Conservation (phyloP, 1,140 invertebrate genomes). For the Cephus cinctus region DNA sequence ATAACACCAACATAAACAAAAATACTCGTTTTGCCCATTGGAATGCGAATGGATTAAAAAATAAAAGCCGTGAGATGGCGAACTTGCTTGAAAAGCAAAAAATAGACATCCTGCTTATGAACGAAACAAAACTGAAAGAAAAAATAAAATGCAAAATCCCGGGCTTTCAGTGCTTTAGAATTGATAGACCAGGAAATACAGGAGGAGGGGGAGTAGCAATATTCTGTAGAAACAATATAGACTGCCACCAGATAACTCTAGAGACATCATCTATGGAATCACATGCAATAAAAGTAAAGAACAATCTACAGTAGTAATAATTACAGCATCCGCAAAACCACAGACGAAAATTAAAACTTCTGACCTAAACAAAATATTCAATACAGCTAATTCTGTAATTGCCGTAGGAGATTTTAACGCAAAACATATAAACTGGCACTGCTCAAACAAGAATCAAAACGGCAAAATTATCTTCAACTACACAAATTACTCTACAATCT, state of each 20-base stretch:
- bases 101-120: constrained; percentile 5
- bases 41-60: neutral
- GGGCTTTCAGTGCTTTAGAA: neutral
- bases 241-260: neutral
- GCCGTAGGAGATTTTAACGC: constrained; percentile 11
- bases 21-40: neutral
- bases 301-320: constrained; percentile 3
- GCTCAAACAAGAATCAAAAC: constrained; percentile 1
- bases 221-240: constrained; percentile 1
- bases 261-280: neutral
- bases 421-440: constrained; percentile 7
- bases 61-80: constrained; percentile 3
- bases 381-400: neutral
- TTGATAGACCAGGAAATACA: neutral
- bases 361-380: constrained; percentile 11
- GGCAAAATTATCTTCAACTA: constrained; percentile 6
- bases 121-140: neutral
- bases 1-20: neutral
- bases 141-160: neutral
- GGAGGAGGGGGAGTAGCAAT: constrained; percentile 5
- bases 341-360: neutral
- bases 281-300: neutral
- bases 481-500: neutral
- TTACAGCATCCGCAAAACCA: constrained; percentile 3
- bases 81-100: neutral